Evolutionary conservation across 2,888 invertebrate species (phyloP).

Genomic region (Onchidella celtica): DNA sequence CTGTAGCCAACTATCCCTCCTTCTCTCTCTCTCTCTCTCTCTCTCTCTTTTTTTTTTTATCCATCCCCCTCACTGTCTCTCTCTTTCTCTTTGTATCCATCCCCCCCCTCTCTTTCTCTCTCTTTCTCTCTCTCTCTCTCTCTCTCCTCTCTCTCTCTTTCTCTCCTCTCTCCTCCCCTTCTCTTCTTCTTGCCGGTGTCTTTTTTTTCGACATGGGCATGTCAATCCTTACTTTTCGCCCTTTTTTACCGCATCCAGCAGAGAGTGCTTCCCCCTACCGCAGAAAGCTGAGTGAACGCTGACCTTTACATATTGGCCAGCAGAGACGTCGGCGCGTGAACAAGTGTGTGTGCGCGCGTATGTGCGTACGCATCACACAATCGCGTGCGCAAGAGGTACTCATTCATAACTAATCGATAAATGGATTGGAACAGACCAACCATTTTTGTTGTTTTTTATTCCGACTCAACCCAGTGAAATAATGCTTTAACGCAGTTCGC

Average conservation of each 20-base stretch:
- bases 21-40: not conserved
- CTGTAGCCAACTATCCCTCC: not conserved
- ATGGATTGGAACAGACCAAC: no score
- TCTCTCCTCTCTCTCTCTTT: not conserved
- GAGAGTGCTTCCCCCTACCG: no score
- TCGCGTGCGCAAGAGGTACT: no score
- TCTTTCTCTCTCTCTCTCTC: not conserved
- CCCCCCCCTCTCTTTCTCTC: not conserved
- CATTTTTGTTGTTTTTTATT: no score
- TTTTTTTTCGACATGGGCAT: not conserved
- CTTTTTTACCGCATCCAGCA: not conserved
- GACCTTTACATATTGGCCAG: no score
- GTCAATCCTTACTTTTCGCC: not conserved
- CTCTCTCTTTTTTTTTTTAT: not conserved
- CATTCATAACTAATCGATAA: no score
- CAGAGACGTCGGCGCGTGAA: no score
- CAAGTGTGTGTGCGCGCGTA: no score
- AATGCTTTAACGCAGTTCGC: no score
- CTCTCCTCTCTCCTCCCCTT: not conserved
- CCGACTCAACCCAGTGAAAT: no score
- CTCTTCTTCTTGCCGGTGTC: not conserved
- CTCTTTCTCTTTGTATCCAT: not conserved
- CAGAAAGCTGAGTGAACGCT: no score
- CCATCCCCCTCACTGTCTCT: conserved; percentile 8
- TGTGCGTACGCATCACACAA: no score